Evolutionary conservation across 2,888 invertebrate genomes (phyloP), one percentile per base, ranked within the genome.

Genomic region (Cephalotes varians): DNA sequence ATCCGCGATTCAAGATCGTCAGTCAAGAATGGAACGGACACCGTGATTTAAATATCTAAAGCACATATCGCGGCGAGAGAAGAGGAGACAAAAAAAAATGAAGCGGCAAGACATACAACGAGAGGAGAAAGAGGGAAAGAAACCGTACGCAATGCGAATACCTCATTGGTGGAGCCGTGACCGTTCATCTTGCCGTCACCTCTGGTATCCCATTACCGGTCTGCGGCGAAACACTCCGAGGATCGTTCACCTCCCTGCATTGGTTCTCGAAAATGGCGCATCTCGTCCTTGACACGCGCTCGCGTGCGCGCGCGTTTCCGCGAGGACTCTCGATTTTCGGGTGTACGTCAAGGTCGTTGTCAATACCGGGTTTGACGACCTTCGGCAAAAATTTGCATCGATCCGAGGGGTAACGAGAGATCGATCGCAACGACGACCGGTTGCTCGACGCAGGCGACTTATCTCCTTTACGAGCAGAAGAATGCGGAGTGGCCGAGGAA

Each of bases 171-270:
- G 90, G 91, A 92, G 88, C 92, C 91, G 92, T 93, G 93, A 92
- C 93, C 93, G 92, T 94, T 94, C 94, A 93, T 93, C 92, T 93
- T 93, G 93, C 88, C 92, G 92, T 93, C 91, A 93, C 92, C 92
- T 93, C 91, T 90, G 91, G 90, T 91, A 91, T 92, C 91, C 91
- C 93, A 93, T 93, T 92, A 93, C 93, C 91, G 91, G 87, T 89
- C 87, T 87, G 89, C 88, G 89, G 89, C 87, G 88, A 89, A 90
- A 88, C 87, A 85, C 86, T 86, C 88, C 85, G 85, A 88, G 88
- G 92, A 91, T 88, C 91, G 88, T 91, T 91, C 92, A 92, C 89
- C 92, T 89, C 87, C 92, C 88, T 85, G 87, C 85, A 89, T 85
- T 87, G 88, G 85, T 90, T 84, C 88, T 85, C 88, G 89, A 90